These are phyloP conservation scores for Parazoanthus darwini DNA, from an alignment of 92 coral and sea anemone genomes.

Conservation along the genomic window DNA sequence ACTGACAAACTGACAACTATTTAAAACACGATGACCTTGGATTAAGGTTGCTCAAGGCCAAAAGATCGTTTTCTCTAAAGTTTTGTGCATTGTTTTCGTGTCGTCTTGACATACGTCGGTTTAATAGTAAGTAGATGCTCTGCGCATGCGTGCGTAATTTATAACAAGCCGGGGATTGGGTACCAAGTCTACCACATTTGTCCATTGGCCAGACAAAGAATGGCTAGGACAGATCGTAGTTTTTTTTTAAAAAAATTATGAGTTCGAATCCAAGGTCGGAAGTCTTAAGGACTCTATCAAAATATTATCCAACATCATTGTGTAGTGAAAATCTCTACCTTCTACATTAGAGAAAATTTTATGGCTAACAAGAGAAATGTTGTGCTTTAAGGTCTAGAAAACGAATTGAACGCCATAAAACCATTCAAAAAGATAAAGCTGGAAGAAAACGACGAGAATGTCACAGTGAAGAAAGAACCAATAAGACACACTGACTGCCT, in stretches of 20 bases:
- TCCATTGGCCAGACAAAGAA: no score
- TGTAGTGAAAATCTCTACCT: neutral
- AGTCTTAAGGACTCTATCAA: neutral
- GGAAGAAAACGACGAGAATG: neutral
- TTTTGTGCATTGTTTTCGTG: neutral
- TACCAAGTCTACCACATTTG: no score
- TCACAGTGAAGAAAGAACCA: constrained; percentile 19
- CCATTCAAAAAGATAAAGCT: neutral
- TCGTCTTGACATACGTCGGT: neutral
- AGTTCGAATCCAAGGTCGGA: neutral
- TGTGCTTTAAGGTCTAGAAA: constrained; percentile 16
- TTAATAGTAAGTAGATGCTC: no score
- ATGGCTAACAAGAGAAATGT: neutral
- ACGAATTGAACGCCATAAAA: neutral
- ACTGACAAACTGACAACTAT: neutral
- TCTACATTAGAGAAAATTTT: neutral
- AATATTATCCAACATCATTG: no score
- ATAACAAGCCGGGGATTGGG: no score
- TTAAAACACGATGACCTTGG: neutral
- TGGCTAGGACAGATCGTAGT: neutral
- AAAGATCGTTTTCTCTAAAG: neutral
- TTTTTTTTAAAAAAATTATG: no score
- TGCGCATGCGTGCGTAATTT: neutral
- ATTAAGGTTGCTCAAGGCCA: neutral
- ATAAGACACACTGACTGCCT: neutral